Conservation (phyloP, 2,888 invertebrate species). For the Hoplodrina ambigua region DNA sequence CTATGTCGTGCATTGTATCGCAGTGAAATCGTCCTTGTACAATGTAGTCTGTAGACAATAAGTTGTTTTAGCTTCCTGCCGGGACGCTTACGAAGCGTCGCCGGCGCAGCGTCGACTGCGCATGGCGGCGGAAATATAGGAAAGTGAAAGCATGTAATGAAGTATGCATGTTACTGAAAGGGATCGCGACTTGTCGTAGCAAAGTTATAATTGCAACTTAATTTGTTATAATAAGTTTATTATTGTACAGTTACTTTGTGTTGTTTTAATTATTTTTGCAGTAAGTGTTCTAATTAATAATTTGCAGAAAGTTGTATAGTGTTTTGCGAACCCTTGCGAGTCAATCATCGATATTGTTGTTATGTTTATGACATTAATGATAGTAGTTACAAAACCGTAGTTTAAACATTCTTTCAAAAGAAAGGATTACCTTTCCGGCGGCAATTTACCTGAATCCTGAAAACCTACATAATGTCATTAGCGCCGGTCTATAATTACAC, state of each 20-base stretch:
- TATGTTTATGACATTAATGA: no score
- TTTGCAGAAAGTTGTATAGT: background rate
- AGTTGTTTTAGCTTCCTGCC: slow-evolving; percentile 76
- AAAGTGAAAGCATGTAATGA: slow-evolving; percentile 83
- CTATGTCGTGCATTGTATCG: slow-evolving; percentile 69
- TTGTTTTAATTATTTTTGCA: no score
- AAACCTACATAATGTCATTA: background rate
- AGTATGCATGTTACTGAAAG: slow-evolving; percentile 53
- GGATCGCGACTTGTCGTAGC: slow-evolving; percentile 26
- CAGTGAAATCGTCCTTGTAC: slow-evolving; percentile 86
- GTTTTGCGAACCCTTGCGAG: no score
- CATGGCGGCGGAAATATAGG: slow-evolving; percentile 74
- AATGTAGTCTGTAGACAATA: slow-evolving; percentile 79
- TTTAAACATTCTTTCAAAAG: slow-evolving; percentile 4
- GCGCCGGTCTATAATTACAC: background rate
- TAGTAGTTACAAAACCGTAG: background rate
- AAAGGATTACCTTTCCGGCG: background rate
- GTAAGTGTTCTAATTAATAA: no score
- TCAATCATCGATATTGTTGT: no score
- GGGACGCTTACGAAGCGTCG: slow-evolving; percentile 58
- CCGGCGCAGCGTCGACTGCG: slow-evolving; percentile 48
- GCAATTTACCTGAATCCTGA: slow-evolving; percentile 5
- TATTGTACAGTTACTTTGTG: background rate
- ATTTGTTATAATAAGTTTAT: slow-evolving; percentile 16
- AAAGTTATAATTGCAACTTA: slow-evolving; percentile 6